A percentile compares a stretch with the other conserved stretches of the same genome.
Evolutionary conservation across 2,888 invertebrate species (phyloP).

Genomic region (Apamea crenata): DNA sequence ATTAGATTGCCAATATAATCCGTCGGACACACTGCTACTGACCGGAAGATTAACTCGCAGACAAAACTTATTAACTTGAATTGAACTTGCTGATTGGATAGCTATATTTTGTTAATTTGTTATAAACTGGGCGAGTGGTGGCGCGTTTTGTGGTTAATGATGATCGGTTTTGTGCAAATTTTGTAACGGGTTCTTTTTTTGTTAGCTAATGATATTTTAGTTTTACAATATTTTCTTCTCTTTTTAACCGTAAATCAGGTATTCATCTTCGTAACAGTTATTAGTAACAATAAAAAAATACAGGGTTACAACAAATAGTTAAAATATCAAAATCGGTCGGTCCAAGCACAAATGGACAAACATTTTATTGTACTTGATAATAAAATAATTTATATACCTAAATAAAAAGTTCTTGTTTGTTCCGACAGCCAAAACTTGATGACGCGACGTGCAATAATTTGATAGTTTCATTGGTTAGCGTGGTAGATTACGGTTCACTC

Average conservation of each 20-base stretch:
- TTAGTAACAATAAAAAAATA: neutral
- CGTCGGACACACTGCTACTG: constrained; percentile 61
- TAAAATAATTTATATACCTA: constrained; percentile 83
- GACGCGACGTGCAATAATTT: constrained; percentile 84
- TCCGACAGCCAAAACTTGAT: constrained; percentile 78
- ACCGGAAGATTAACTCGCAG: constrained; percentile 69
- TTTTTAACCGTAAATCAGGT: neutral
- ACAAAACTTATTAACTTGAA: constrained; percentile 75
- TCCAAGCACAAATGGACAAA: constrained; percentile 76
- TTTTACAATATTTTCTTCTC: neutral
- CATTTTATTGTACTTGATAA: constrained; percentile 86
- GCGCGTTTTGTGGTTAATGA: constrained; percentile 42
- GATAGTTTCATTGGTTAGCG: constrained; percentile 86
- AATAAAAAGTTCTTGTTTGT: constrained; percentile 83
- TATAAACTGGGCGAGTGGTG: constrained; percentile 33
- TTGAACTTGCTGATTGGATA: constrained; percentile 73
- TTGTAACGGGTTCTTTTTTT: neutral
- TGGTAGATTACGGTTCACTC: too few relatives aligned
- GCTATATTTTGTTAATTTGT: constrained; percentile 68
- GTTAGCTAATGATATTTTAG: too few relatives aligned
- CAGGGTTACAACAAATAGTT: neutral
- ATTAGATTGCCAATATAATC: constrained; percentile 79
- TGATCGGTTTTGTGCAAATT: neutral
- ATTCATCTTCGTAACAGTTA: neutral
- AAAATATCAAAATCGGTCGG: constrained; percentile 75